Conservation (phyloP, 2,113 vertebrate genomes). For the Calidris pygmaea region DNA sequence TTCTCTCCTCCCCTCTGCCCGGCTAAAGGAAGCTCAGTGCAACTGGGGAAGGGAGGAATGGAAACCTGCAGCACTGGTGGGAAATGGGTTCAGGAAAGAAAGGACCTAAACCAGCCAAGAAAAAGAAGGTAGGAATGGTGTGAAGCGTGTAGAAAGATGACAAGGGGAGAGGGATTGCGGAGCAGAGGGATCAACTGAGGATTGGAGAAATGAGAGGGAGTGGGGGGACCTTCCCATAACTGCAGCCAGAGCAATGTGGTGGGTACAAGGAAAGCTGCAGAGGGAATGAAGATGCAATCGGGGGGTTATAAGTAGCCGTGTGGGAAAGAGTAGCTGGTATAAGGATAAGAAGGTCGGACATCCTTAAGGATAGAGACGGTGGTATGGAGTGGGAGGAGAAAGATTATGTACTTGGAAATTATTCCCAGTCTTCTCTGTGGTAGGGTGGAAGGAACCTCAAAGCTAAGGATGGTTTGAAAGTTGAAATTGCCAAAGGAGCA, state of each 20-base stretch:
- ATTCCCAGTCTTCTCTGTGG: fast-evolving
- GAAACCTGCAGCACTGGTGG: not conserved
- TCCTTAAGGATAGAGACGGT: not conserved
- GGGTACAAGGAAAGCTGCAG: not conserved
- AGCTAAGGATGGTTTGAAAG: not conserved
- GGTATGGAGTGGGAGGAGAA: not conserved
- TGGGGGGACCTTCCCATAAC: too few relatives aligned
- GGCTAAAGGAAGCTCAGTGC: not conserved
- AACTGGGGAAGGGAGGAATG: not conserved
- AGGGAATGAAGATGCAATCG: fast-evolving
- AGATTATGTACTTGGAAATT: not conserved
- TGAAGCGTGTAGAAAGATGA: not conserved
- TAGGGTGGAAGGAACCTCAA: not conserved
- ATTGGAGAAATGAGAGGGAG: not conserved
- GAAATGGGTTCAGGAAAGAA: not conserved
- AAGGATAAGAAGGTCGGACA: not conserved
- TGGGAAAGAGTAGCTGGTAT: not conserved
- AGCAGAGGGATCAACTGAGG: not conserved
- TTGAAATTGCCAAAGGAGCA: not conserved
- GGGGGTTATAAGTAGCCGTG: not conserved
- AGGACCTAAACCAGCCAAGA: not conserved
- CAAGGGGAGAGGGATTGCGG: not conserved
- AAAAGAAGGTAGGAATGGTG: not conserved
- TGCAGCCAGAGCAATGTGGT: fast-evolving
- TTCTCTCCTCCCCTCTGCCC: not conserved